These are phyloP conservation scores for Ormyrus nitidulus DNA, from an alignment of 2,888 invertebrate species.

Conservation along the genomic window DNA sequence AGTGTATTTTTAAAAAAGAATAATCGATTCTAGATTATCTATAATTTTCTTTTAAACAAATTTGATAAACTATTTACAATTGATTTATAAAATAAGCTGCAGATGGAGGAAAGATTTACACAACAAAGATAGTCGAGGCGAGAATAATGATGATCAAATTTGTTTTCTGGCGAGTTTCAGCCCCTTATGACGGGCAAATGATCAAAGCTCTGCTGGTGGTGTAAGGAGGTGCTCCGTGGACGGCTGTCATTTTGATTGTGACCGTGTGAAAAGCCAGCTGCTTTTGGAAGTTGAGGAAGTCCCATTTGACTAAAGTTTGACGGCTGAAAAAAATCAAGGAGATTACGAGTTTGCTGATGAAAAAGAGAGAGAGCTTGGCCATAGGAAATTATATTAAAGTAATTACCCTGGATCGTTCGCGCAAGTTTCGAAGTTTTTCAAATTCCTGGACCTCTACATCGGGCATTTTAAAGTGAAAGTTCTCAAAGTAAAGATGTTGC, in stretches of 20 bases:
- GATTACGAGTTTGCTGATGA: not conserved
- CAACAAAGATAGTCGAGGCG: not conserved
- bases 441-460: slow-evolving; percentile 82
- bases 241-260: slow-evolving; percentile 74
- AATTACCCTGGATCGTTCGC: slow-evolving; percentile 81
- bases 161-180: slow-evolving; percentile 24
- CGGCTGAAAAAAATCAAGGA: slow-evolving; percentile 58
- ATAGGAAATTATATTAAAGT: not conserved
- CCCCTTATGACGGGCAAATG: slow-evolving; percentile 87
- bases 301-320: slow-evolving; percentile 79
- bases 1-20: slow-evolving; percentile 43
- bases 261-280: slow-evolving; percentile 74
- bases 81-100: slow-evolving; percentile 50
- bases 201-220: slow-evolving; percentile 77
- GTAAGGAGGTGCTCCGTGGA: slow-evolving; percentile 73
- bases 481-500: slow-evolving; percentile 93
- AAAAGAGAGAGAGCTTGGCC: not conserved
- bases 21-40: slow-evolving; percentile 1
- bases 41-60: not conserved
- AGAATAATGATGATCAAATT: not conserved
- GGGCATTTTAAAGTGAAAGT: slow-evolving; percentile 89
- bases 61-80: slow-evolving; percentile 47
- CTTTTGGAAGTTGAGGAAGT: slow-evolving; percentile 82
- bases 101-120: not conserved
- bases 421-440: slow-evolving; percentile 77